These are phyloP conservation scores for Melanotaenia boesemani DNA, from an alignment of 2,797 vertebrate species.

Conservation along the genomic window DNA sequence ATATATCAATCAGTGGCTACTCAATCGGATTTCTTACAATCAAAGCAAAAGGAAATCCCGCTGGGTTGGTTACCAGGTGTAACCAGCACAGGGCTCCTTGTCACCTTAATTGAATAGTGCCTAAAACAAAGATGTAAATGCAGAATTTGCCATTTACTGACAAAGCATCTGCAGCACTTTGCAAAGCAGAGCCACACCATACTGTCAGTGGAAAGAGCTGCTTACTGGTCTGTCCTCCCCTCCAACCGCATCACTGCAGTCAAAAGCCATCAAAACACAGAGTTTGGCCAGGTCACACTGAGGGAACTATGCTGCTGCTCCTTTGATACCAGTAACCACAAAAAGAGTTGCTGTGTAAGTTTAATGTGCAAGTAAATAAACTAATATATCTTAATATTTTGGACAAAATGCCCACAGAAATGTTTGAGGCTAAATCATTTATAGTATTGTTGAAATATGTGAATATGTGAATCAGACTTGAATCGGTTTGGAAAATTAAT, in stretches of 20 bases:
- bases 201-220: slow-evolving; percentile 69
- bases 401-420: no score
- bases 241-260: slow-evolving; percentile 38
- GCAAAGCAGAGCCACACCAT: slow-evolving; percentile 56
- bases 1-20: slow-evolving; percentile 66
- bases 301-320: slow-evolving; percentile 11
- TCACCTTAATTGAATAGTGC: slow-evolving; percentile 80
- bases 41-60: slow-evolving; percentile 63
- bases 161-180: slow-evolving; percentile 56
- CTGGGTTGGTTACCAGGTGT: slow-evolving; percentile 39
- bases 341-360: neutral
- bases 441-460: neutral
- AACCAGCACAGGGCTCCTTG: slow-evolving; percentile 59
- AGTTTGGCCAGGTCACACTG: slow-evolving; percentile 45
- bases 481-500: neutral
- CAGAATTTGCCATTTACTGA: slow-evolving; percentile 74
- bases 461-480: neutral
- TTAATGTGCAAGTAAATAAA: neutral
- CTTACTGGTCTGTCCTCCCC: slow-evolving; percentile 38
- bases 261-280: slow-evolving; percentile 44
- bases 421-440: neutral
- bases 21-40: slow-evolving; percentile 78
- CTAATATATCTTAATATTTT: no score
- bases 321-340: neutral
- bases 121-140: slow-evolving; percentile 74